Evolutionary conservation across 2,888 invertebrate species (phyloP).

Genomic region (Chydorus sphaericus): DNA sequence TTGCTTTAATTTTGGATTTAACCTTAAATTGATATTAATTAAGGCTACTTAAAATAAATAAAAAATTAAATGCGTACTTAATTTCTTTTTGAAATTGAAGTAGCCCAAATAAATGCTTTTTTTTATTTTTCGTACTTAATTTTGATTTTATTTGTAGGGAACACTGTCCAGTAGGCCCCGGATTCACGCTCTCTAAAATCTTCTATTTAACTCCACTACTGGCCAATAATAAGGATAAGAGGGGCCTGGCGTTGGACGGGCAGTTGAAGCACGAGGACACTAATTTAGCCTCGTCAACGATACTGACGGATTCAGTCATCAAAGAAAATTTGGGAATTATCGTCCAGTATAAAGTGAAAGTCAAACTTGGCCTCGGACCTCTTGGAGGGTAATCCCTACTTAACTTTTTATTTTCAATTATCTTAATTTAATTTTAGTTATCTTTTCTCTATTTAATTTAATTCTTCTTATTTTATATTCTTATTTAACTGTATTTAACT

Average conservation of each 20-base stretch:
- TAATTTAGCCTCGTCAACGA: constrained; percentile 72
- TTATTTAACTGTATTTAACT: too few relatives aligned
- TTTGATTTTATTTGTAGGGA: constrained; percentile 37
- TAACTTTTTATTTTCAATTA: constrained; percentile 4
- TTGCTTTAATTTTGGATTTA: too few relatives aligned
- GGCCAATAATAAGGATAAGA: constrained; percentile 68
- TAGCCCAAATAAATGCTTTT: too few relatives aligned
- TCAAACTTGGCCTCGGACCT: constrained; percentile 85
- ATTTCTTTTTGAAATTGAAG: too few relatives aligned
- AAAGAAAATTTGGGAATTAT: constrained; percentile 97
- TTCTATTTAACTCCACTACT: constrained; percentile 60
- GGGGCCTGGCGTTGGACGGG: constrained; percentile 68
- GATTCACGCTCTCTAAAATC: constrained; percentile 72
- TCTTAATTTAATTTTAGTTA: constrained; percentile 11
- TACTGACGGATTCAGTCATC: constrained; percentile 78
- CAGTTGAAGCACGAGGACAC: constrained; percentile 79
- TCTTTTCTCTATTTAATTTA: constrained; percentile 4
- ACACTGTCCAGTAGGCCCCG: constrained; percentile 65
- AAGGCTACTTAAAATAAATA: too few relatives aligned
- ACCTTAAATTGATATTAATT: not conserved
- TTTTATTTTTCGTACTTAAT: not conserved
- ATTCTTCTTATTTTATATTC: too few relatives aligned
- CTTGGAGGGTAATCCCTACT: constrained; percentile 67
- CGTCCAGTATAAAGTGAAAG: constrained; percentile 98
- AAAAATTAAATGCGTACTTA: too few relatives aligned